phyloP scores from a whole-genome alignment of 2,113 vertebrate species.

The Carassius gibelio region DNA sequence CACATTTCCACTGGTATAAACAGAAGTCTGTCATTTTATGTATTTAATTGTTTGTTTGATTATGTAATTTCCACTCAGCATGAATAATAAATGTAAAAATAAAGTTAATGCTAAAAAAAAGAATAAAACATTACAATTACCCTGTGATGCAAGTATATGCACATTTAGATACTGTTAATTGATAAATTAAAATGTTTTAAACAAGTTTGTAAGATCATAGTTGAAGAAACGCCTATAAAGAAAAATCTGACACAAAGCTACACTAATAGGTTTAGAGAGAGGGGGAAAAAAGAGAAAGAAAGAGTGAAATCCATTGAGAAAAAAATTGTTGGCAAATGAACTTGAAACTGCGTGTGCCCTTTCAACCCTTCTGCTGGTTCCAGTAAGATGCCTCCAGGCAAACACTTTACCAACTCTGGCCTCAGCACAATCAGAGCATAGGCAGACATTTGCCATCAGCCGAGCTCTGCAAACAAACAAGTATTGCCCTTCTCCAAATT shows the following conservation, averaged over 20 bases:
- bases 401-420: slow-evolving; percentile 45
- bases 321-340: slow-evolving; percentile 31
- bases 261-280: neutral
- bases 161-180: neutral
- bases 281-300: neutral
- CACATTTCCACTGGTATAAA: too few relatives aligned
- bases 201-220: neutral
- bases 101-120: too few relatives aligned
- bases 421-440: slow-evolving; percentile 45
- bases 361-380: slow-evolving; percentile 15
- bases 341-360: slow-evolving; percentile 27
- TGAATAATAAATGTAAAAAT: neutral
- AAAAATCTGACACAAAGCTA: neutral
- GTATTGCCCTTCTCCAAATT: slow-evolving; percentile 15
- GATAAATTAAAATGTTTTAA: neutral
- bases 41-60: too few relatives aligned
- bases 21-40: too few relatives aligned
- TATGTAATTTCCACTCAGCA: neutral
- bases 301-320: neutral
- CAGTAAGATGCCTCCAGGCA: slow-evolving; percentile 36
- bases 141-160: neutral
- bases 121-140: neutral
- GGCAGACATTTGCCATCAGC: slow-evolving; percentile 43
- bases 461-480: slow-evolving; percentile 45
- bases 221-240: neutral